These are phyloP conservation scores for Malurus cyaneus DNA, from an alignment of 2,113 vertebrate species.

Conservation along the genomic window DNA sequence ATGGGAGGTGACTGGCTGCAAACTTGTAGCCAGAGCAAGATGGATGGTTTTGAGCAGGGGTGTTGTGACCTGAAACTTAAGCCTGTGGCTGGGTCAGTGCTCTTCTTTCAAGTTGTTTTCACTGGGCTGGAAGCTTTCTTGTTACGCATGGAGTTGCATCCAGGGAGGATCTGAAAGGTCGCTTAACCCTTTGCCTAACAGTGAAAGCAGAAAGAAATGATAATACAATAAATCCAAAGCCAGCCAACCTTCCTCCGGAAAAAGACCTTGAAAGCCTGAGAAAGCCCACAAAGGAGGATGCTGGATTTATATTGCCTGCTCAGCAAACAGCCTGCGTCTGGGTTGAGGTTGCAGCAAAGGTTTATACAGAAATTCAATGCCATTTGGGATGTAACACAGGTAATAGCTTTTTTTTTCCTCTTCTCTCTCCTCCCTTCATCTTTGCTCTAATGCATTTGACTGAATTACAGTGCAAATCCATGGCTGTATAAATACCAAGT, in stretches of 20 bases:
- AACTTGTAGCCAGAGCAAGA: slow-evolving; percentile 15
- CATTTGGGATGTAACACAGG: neutral
- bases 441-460: neutral
- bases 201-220: slow-evolving; percentile 8
- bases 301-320: neutral
- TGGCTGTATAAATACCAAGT: slow-evolving; percentile 21
- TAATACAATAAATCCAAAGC: slow-evolving; percentile 10
- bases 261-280: neutral
- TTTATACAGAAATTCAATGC: neutral
- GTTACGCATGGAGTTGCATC: slow-evolving; percentile 15
- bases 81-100: slow-evolving; percentile 43
- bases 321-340: neutral
- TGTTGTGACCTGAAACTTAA: slow-evolving; percentile 55
- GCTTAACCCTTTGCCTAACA: neutral
- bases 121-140: slow-evolving; percentile 50
- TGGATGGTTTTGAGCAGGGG: slow-evolving; percentile 13
- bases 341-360: neutral
- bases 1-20: neutral
- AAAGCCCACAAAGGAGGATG: neutral
- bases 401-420: neutral
- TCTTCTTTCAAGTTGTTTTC: slow-evolving; percentile 58
- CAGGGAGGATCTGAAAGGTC: slow-evolving; percentile 34
- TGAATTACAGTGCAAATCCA: slow-evolving; percentile 6
- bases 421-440: neutral
- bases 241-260: neutral